Percentiles rank a stretch among this genome's conserved stretches.
phyloP scores from a whole-genome alignment of 2,888 invertebrate genomes.

The Rhagophthalmus giganteus region DNA sequence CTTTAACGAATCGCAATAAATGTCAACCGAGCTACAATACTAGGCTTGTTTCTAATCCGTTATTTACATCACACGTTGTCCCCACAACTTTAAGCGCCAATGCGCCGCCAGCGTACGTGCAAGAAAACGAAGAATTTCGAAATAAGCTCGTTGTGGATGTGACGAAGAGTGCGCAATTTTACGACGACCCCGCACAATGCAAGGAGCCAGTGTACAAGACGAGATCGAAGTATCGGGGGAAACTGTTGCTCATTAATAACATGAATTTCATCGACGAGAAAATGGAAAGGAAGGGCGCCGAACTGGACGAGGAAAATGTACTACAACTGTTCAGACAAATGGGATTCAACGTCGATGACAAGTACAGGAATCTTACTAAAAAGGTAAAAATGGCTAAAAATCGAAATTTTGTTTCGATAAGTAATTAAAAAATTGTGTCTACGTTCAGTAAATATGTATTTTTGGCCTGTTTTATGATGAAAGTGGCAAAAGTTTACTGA shows the following conservation, averaged over 20 bases:
- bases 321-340: slow-evolving; percentile 63
- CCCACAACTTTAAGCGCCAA: too few relatives aligned
- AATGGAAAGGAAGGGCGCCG: slow-evolving; percentile 59
- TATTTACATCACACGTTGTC: too few relatives aligned
- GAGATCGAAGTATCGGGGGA: slow-evolving; percentile 42
- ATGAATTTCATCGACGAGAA: slow-evolving; percentile 43
- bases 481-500: background rate
- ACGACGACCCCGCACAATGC: slow-evolving; percentile 11
- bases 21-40: too few relatives aligned
- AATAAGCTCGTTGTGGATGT: slow-evolving; percentile 13
- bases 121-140: slow-evolving; percentile 1
- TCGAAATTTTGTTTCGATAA: background rate
- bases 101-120: too few relatives aligned
- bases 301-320: slow-evolving; percentile 62
- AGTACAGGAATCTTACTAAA: slow-evolving; percentile 55
- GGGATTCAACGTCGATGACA: slow-evolving; percentile 59
- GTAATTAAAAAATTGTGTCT: background rate
- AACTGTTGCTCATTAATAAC: slow-evolving; percentile 50
- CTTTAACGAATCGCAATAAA: background rate
- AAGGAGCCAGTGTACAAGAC: slow-evolving; percentile 44
- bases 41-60: too few relatives aligned
- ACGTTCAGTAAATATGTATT: background rate
- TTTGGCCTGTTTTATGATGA: too few relatives aligned
- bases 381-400: slow-evolving; percentile 43
- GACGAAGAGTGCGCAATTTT: slow-evolving; percentile 19